These are phyloP conservation scores for Campylomormyrus tamandua DNA, from an alignment of 2,113 vertebrate species.

Conservation along the genomic window DNA sequence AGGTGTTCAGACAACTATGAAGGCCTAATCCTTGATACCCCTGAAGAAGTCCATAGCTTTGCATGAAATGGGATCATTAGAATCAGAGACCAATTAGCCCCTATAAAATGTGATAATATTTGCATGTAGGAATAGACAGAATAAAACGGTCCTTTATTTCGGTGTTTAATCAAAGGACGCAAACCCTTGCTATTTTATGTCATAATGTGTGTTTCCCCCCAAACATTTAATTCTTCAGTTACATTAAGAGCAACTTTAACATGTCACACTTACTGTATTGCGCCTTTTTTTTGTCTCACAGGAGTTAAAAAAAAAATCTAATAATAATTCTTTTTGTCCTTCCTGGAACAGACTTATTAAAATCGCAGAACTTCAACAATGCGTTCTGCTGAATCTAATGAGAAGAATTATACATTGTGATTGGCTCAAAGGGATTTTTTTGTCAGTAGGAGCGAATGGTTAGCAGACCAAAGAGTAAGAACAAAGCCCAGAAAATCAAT, in stretches of 20 bases:
- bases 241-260: conserved; percentile 2
- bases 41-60: not conserved
- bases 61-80: not conserved
- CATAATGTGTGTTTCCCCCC: not conserved
- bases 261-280: not conserved
- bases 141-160: not conserved
- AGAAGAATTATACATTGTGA: conserved; percentile 8
- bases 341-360: conserved; percentile 15
- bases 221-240: not conserved
- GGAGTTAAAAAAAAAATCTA: not conserved
- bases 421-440: not conserved
- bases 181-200: not conserved
- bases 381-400: not conserved
- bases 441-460: not conserved
- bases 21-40: not conserved
- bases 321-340: conserved; percentile 9
- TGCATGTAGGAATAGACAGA: not conserved
- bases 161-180: not conserved
- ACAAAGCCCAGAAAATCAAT: conserved; percentile 15
- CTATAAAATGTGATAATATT: not conserved
- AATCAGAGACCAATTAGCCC: not conserved
- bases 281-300: not conserved
- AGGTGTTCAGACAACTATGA: not conserved
- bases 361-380: conserved; percentile 10
- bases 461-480: not conserved